Evolutionary conservation across 2,797 vertebrate genomes (phyloP).

Genomic region (Pelodytes ibericus): DNA sequence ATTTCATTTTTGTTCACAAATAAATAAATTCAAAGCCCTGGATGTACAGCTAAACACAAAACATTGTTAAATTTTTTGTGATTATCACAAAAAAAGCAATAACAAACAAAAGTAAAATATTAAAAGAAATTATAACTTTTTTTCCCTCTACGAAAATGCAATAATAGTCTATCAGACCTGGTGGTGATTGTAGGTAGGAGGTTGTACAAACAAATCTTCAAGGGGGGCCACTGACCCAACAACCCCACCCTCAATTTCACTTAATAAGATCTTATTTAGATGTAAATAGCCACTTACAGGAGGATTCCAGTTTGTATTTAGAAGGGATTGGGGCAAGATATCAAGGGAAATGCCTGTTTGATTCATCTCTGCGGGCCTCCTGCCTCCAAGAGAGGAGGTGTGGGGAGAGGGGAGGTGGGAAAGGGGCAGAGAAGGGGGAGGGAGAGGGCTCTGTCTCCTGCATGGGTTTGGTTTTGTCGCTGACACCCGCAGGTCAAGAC

Average conservation of each 20-base stretch:
- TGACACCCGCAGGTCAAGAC: slow-evolving; percentile 49
- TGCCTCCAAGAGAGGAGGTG: slow-evolving; percentile 38
- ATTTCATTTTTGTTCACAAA: slow-evolving; percentile 16
- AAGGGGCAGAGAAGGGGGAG: too few species aligned
- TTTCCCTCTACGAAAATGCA: not conserved
- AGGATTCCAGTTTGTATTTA: slow-evolving; percentile 23
- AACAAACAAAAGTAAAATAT: not conserved
- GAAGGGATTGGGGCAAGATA: slow-evolving; percentile 32
- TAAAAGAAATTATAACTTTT: not conserved
- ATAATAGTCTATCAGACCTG: slow-evolving; percentile 3
- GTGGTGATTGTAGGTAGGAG: not conserved
- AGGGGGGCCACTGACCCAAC: slow-evolving; percentile 17
- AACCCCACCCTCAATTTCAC: slow-evolving; percentile 7
- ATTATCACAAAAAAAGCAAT: not conserved
- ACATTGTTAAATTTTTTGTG: not conserved
- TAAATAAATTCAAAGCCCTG: slow-evolving; percentile 21
- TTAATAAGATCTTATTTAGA: slow-evolving; percentile 53
- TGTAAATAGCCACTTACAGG: slow-evolving; percentile 50
- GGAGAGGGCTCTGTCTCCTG: slow-evolving; percentile 21
- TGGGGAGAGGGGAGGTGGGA: not conserved
- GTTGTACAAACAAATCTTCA: slow-evolving; percentile 37
- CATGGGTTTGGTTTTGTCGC: slow-evolving; percentile 50
- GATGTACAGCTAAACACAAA: not conserved
- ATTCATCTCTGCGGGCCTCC: slow-evolving; percentile 45
- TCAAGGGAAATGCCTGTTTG: slow-evolving; percentile 47